These are phyloP conservation scores for Sus cebifrons DNA, from an alignment of 2,797 vertebrate genomes.

Conservation along the genomic window DNA sequence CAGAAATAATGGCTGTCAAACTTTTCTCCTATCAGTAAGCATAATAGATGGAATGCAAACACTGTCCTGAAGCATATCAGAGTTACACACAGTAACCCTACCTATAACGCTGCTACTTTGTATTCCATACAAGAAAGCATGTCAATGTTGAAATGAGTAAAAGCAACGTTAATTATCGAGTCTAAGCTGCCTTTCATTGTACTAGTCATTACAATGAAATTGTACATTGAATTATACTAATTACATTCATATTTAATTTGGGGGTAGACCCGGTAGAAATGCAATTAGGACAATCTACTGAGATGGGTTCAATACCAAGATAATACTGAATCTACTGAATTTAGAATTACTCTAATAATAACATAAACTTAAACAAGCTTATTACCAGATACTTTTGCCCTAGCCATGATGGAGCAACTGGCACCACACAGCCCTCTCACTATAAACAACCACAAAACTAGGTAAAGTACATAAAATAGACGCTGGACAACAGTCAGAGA, in stretches of 20 bases:
- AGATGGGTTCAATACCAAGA: not conserved
- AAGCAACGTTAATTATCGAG: conserved; percentile 15
- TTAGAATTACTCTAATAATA: conserved; percentile 34
- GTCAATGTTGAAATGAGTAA: conserved; percentile 3
- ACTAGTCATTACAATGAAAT: conserved; percentile 9
- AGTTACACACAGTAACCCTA: not conserved
- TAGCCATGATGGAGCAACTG: not conserved
- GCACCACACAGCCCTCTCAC: not conserved
- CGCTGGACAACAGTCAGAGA: not conserved
- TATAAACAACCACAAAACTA: not conserved
- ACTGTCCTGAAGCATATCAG: not conserved
- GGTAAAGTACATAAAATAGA: not conserved
- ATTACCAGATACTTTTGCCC: not conserved
- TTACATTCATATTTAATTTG: conserved; percentile 61
- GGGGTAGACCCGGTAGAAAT: conserved; percentile 2
- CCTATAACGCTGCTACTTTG: not conserved
- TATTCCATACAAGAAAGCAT: not conserved
- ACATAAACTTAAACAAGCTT: conserved; percentile 12
- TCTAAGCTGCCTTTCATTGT: conserved; percentile 15
- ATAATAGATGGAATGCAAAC: conserved; percentile 17
- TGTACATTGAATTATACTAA: conserved; percentile 43
- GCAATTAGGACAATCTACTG: not conserved
- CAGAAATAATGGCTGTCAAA: conserved; percentile 43
- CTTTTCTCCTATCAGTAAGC: conserved; percentile 33
- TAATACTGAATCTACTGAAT: not conserved